Evolutionary conservation across 2,888 invertebrate genomes (phyloP), one percentile per base, ranked within the genome.

Genomic region (Philopedon plagiatum): DNA sequence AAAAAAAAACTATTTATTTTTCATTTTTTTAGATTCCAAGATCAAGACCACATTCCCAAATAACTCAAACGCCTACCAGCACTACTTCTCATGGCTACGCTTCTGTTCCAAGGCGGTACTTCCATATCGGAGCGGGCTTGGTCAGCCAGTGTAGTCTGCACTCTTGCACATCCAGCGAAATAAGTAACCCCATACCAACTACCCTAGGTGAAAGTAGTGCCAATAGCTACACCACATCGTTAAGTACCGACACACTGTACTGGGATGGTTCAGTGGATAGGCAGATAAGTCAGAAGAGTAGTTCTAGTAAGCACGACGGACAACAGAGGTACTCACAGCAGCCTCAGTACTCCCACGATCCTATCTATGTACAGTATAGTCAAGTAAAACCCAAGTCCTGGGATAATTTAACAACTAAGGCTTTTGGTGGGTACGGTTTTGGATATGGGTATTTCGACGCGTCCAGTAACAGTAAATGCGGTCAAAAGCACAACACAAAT

Each of bases 351-450:
- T 49, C 56, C 2, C 85, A 62, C 82, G 88, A 84, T 80, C 86
- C 81, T 80, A 86, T 82, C 80, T 88, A 78, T 74, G 82, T 83
- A 4, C 87, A 88, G 70, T 89, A 88, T 77, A 76, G 75, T 44
- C 77, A 78, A 58, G 84, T 83, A 0, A 96, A 95, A 81, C 95
- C 95, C 0, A 95, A 95, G 83, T 95, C 95, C 0, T 95, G 95
- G 95, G 95, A 95, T 82, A 95, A 95, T 85, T 86, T 96, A 64
- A 93, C 95, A 0, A 94, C 94, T 1, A 95, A 94, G 86, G 92
- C 93, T 0, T 92, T 94, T 76, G 94, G 94, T 0, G 95, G 94
- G 0, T 95, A 95, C 77, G 94, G 94, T 2, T 95, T 94, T 79
- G 95, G 95, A 77, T 95, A 94, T 80, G 95, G 94, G 5, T 95